A percentile compares a stretch with the other conserved stretches of the same genome.
Conservation (phyloP, 2,113 vertebrate species). For the Delphinapterus leucas region DNA sequence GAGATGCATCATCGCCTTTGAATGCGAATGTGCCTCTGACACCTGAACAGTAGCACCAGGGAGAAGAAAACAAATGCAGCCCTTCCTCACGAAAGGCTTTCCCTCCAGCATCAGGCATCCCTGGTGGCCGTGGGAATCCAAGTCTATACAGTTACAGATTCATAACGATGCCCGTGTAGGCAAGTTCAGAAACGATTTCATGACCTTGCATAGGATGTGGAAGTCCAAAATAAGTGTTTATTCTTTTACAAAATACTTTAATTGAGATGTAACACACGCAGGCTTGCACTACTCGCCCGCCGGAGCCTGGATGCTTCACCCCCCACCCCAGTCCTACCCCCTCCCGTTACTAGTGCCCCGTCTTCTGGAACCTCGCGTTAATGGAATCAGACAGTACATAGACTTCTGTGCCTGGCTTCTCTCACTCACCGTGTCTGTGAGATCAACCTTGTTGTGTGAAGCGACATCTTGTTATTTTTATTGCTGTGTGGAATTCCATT, state of each 20-base stretch:
- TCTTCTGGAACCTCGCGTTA: accelerated
- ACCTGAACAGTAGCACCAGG: accelerated
- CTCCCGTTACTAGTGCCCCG: accelerated
- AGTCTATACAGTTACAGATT: accelerated
- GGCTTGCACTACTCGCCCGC: not conserved
- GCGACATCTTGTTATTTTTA: accelerated
- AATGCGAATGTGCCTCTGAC: accelerated
- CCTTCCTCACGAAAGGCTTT: accelerated
- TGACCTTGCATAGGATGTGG: accelerated
- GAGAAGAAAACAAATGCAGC: accelerated
- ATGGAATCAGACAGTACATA: accelerated
- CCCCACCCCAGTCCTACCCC: accelerated
- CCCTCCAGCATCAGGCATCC: accelerated
- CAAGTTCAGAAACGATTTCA: accelerated
- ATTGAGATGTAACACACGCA: accelerated
- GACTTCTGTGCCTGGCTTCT: accelerated
- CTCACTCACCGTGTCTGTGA: accelerated
- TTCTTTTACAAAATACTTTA: not conserved
- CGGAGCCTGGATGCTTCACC: not conserved
- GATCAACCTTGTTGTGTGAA: accelerated
- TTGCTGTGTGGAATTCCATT: accelerated
- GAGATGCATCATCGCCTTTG: not conserved
- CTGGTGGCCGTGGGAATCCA: accelerated
- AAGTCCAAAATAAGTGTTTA: not conserved
- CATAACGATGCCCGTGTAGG: accelerated